phyloP scores from a whole-genome alignment of 2,888 invertebrate species.

The Eupeodes luniger region DNA sequence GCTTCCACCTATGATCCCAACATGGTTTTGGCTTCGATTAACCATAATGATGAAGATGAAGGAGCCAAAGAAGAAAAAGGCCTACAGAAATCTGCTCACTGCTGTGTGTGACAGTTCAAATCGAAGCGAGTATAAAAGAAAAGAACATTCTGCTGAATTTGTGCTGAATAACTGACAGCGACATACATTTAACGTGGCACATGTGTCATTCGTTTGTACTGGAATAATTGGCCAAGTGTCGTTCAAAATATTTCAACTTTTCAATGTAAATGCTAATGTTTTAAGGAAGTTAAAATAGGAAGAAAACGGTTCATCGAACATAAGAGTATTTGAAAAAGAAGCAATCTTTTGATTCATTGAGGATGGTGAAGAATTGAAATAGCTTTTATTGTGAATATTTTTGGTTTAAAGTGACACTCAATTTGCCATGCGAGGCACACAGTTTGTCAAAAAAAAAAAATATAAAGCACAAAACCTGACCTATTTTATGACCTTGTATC shows the following conservation, averaged over 20 bases:
- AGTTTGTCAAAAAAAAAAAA: not conserved
- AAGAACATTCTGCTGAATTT: constrained; percentile 33
- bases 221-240: constrained; percentile 69
- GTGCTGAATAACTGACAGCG: constrained; percentile 37
- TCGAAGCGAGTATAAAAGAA: not conserved
- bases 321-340: constrained; percentile 3
- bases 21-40: constrained; percentile 41
- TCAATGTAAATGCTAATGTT: constrained; percentile 56
- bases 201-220: constrained; percentile 43
- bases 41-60: constrained; percentile 30
- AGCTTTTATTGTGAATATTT: not conserved
- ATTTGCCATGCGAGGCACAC: constrained; percentile 56
- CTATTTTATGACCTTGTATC: too few species aligned
- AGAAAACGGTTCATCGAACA: constrained; percentile 41
- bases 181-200: constrained; percentile 39
- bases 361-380: constrained; percentile 42
- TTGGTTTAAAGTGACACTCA: constrained; percentile 29
- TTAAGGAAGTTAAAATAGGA: not conserved
- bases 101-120: constrained; percentile 43
- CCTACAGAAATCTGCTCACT: not conserved
- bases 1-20: constrained; percentile 66
- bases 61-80: constrained; percentile 17
- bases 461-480: not conserved
- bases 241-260: constrained; percentile 46
- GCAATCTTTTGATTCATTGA: not conserved